Conservation (phyloP, 2,888 invertebrate species). For the Caprella mutica region DNA sequence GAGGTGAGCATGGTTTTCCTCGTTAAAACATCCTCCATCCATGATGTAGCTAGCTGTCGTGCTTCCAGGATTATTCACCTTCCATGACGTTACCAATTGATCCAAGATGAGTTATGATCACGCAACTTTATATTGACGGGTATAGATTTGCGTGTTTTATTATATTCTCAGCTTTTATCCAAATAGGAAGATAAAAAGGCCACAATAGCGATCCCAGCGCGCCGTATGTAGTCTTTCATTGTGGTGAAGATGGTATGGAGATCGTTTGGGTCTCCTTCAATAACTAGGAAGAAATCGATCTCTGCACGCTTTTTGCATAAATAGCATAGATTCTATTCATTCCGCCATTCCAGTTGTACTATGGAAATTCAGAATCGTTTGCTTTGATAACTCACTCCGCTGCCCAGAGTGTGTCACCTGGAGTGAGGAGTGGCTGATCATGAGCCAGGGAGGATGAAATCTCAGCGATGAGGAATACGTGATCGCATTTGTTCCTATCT, state of each 20-base stretch:
- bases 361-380: conserved; percentile 6
- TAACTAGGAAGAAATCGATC: conserved; percentile 2
- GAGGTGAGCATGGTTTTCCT: conserved; percentile 7
- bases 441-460: conserved; percentile 8
- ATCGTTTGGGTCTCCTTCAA: conserved; percentile 7
- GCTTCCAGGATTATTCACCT: conserved; percentile 5
- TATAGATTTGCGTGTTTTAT: conserved; percentile 9
- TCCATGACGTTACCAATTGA: conserved; percentile 5
- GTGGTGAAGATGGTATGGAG: conserved; percentile 4
- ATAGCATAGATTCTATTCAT: conserved; percentile 9
- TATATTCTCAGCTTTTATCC: conserved; percentile 6
- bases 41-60: conserved; percentile 7
- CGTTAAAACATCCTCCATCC: no score
- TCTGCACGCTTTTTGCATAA: neutral
- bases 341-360: conserved; percentile 12
- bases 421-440: conserved; percentile 11
- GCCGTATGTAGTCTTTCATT: conserved; percentile 3
- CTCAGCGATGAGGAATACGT: conserved; percentile 8
- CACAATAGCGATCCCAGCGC: conserved; percentile 5
- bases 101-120: conserved; percentile 1
- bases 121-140: conserved; percentile 6
- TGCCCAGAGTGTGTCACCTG: conserved; percentile 14
- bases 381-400: conserved; percentile 10
- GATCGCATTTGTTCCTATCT: neutral
- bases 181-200: conserved; percentile 7